These are phyloP conservation scores for Nemopilema nomurai DNA, from an alignment of 30 jellyfish, hydroid and myxozoan genomes.

Conservation along the genomic window DNA sequence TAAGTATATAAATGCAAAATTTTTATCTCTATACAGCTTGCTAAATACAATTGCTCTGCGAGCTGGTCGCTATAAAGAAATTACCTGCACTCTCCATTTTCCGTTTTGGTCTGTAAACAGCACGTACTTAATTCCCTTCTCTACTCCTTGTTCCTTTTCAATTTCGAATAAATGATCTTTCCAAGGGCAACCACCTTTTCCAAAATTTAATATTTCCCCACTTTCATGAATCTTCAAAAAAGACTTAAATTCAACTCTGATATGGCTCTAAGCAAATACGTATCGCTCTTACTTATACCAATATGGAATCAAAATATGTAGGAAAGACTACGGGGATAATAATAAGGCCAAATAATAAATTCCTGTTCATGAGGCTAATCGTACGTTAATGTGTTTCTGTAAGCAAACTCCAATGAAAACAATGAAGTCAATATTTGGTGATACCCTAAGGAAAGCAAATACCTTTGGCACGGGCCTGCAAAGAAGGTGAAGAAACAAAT, in stretches of 20 bases:
- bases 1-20: no score
- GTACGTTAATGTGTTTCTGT: no score
- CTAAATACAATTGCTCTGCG: not conserved
- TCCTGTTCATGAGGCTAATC: no score
- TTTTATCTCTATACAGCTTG: not conserved
- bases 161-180: conserved; percentile 78
- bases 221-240: conserved; percentile 68
- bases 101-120: conserved; percentile 72
- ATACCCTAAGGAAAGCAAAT: no score
- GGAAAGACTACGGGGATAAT: no score
- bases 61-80: not conserved
- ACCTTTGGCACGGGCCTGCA: no score
- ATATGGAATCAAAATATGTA: no score
- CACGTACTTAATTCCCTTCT: conserved; percentile 66
- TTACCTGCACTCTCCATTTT: conserved; percentile 89
- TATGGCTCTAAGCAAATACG: not conserved
- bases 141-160: conserved; percentile 53
- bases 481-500: no score
- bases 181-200: conserved; percentile 85
- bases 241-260: not conserved
- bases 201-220: conserved; percentile 72
- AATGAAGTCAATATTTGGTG: no score
- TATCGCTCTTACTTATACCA: no score
- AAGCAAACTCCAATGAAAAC: no score
- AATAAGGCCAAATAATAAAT: no score